Evolutionary conservation across 2,113 vertebrate species (phyloP).

Genomic region (Pedionomus torquatus): DNA sequence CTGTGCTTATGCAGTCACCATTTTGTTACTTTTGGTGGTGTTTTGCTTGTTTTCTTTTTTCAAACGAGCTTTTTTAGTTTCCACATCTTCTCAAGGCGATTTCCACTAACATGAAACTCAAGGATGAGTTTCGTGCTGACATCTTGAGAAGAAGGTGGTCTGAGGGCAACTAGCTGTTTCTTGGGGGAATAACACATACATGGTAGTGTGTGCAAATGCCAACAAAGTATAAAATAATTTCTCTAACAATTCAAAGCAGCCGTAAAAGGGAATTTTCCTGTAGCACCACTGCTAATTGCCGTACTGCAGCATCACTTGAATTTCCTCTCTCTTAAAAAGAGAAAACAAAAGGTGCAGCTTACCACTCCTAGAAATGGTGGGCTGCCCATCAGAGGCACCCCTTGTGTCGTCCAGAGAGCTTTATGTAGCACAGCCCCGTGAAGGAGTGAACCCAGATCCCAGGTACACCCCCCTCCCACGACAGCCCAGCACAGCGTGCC

Average conservation of each 20-base stretch:
- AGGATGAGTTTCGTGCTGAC: neutral
- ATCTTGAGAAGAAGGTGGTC: neutral
- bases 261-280: neutral
- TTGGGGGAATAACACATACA: neutral
- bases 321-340: neutral
- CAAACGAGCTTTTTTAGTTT: neutral
- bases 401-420: fast-evolving
- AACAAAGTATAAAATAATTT: neutral
- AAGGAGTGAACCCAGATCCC: neutral
- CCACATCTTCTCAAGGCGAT: neutral
- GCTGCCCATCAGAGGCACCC: neutral
- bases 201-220: neutral
- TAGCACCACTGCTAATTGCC: neutral
- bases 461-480: neutral
- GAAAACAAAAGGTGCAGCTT: neutral
- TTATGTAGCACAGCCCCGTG: neutral
- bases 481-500: neutral
- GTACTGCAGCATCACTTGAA: neutral
- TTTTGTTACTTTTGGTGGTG: neutral
- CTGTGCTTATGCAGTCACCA: neutral
- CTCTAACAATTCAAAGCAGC: neutral
- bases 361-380: neutral
- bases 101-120: neutral
- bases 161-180: neutral
- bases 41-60: neutral